Percentiles rank a stretch among this genome's conserved stretches.
Evolutionary conservation across 2,113 vertebrate species (phyloP).

Genomic region (Andinoacara biseriatus): DNA sequence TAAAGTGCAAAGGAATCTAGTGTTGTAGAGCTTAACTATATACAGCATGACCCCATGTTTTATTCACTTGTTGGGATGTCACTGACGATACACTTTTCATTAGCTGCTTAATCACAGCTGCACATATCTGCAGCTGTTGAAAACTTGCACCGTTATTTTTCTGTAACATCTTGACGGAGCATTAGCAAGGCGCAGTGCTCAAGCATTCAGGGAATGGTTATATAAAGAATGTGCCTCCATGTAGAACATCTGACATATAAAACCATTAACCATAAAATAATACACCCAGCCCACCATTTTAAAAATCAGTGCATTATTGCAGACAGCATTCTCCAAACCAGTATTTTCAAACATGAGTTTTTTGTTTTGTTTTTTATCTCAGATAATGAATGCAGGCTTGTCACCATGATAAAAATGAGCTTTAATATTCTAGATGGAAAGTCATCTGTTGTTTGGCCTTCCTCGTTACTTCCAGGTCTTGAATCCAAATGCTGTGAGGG

Average conservation of each 20-base stretch:
- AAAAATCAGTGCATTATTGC: constrained; percentile 8
- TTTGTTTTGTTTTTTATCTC: constrained; percentile 20
- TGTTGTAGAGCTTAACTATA: constrained; percentile 20
- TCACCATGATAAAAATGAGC: constrained; percentile 59
- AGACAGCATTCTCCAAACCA: background rate
- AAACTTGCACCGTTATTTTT: constrained; percentile 19
- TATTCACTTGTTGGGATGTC: constrained; percentile 48
- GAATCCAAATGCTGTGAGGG: constrained; percentile 51
- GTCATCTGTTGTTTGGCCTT: constrained; percentile 63
- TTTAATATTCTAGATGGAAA: constrained; percentile 69
- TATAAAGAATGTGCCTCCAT: constrained; percentile 6
- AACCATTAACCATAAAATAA: constrained; percentile 44
- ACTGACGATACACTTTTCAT: constrained; percentile 47
- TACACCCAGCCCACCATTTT: constrained; percentile 16
- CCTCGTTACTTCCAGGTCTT: constrained; percentile 68
- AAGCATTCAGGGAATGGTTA: constrained; percentile 16
- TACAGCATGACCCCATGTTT: constrained; percentile 47
- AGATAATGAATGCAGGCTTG: constrained; percentile 62
- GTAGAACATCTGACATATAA: constrained; percentile 37
- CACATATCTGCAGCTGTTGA: constrained; percentile 16
- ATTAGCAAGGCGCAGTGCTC: constrained; percentile 21
- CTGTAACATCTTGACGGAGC: constrained; percentile 41
- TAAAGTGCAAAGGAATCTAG: constrained; percentile 16
- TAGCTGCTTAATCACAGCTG: constrained; percentile 38
- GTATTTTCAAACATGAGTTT: constrained; percentile 30